A percentile compares a stretch with the other conserved stretches of the same genome.
Conservation (phyloP, 2,888 invertebrate species). For the Ceratothoa steindachneri region DNA sequence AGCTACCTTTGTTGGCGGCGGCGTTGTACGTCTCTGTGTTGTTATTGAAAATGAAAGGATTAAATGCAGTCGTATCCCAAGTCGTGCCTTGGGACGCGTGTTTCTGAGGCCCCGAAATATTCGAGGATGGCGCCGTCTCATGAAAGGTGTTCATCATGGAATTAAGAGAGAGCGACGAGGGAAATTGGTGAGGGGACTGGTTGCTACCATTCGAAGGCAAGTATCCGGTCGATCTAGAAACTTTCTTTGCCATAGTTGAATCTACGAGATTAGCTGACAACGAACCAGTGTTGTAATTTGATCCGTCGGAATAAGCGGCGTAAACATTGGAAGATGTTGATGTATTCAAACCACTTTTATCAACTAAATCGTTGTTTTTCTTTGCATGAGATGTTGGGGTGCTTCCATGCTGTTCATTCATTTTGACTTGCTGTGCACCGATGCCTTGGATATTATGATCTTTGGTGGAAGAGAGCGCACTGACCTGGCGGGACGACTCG, state of each 20-base stretch:
- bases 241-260: not conserved
- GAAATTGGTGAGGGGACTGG: not conserved
- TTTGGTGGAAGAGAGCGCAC: not conserved
- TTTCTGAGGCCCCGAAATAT: not conserved
- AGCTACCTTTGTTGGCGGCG: not conserved
- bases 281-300: not conserved
- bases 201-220: not conserved
- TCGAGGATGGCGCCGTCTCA: not conserved
- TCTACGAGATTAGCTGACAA: not conserved
- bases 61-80: not conserved
- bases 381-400: not conserved
- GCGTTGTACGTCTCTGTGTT: not conserved
- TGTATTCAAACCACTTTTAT: not conserved
- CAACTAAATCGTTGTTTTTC: not conserved
- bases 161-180: not conserved
- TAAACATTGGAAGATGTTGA: not conserved
- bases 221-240: not conserved
- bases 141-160: constrained; percentile 1
- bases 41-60: not conserved
- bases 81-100: not conserved
- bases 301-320: not conserved
- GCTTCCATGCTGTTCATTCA: not conserved
- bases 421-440: not conserved
- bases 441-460: not conserved
- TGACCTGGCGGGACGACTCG: not conserved